Percentiles rank a stretch among this genome's conserved stretches.
phyloP scores from a whole-genome alignment of 2,888 invertebrate species.

The Serrognathus titanus region DNA sequence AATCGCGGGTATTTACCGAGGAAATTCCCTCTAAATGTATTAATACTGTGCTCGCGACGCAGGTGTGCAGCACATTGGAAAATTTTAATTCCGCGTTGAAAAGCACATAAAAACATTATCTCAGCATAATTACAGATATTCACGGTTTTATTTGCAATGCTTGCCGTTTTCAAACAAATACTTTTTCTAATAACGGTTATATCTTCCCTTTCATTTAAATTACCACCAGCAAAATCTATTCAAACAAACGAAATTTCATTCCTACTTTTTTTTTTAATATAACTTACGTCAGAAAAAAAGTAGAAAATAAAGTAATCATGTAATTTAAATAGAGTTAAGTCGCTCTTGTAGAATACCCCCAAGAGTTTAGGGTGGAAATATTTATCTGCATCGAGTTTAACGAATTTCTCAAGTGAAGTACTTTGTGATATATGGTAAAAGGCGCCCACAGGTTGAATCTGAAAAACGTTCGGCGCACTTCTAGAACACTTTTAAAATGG shows the following conservation, averaged over 20 bases:
- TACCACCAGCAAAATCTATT: no score
- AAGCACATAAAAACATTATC: not conserved
- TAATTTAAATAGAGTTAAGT: conserved; percentile 13
- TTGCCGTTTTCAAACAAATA: no score
- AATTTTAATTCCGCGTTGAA: not conserved
- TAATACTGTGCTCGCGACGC: not conserved
- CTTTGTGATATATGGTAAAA: conserved; percentile 3
- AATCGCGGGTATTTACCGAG: no score
- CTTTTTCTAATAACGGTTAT: no score
- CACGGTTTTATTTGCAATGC: not conserved
- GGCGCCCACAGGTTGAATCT: conserved; percentile 4
- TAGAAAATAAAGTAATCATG: not conserved
- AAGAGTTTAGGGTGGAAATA: conserved; percentile 2
- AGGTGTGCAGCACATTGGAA: not conserved
- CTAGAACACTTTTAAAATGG: conserved; percentile 2
- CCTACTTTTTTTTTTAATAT: no score
- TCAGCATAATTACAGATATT: not conserved
- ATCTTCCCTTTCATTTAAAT: not conserved
- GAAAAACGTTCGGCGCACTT: conserved; percentile 1
- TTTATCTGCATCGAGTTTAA: conserved; percentile 4
- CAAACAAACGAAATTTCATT: no score
- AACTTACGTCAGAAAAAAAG: not conserved
- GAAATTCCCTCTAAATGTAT: no score
- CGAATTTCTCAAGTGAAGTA: not conserved
- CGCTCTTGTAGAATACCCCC: conserved; percentile 1